These are phyloP conservation scores for Dasysyrphus tricinctus DNA, from an alignment of 2,888 invertebrate species.

Conservation along the genomic window DNA sequence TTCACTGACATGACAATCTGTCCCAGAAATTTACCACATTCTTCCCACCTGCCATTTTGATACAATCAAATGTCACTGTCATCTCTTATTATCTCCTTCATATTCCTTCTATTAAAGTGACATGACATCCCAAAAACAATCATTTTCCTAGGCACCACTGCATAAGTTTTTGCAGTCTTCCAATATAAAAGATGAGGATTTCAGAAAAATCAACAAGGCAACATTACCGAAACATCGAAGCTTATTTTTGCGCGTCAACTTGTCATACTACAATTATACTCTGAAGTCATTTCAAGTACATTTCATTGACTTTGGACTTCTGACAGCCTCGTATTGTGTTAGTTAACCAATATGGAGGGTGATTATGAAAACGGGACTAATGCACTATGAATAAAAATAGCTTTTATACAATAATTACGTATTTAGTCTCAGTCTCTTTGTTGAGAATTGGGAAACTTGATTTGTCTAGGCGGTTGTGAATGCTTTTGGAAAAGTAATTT, in stretches of 20 bases:
- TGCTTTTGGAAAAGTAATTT: background rate
- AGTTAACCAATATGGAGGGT: constrained; percentile 71
- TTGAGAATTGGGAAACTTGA: background rate
- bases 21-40: too few species aligned
- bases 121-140: constrained; percentile 1
- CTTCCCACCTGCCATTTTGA: too few species aligned
- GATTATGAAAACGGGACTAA: constrained; percentile 51
- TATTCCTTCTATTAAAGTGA: background rate
- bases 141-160: constrained; percentile 69
- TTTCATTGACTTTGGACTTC: constrained; percentile 32
- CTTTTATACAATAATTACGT: background rate
- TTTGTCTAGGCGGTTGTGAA: constrained; percentile 10
- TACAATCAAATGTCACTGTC: too few species aligned
- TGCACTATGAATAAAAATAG: constrained; percentile 18
- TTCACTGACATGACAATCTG: too few species aligned
- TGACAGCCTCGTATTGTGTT: constrained; percentile 60
- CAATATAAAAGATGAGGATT: constrained; percentile 62
- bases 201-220: constrained; percentile 44
- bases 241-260: constrained; percentile 21
- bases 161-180: constrained; percentile 74
- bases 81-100: background rate
- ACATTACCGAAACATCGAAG: background rate
- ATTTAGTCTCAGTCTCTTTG: background rate
- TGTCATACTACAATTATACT: background rate
- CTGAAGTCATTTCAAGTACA: too few species aligned